Evolutionary conservation across 2,888 invertebrate species (phyloP).

Genomic region (Lepidochrysops patricia): DNA sequence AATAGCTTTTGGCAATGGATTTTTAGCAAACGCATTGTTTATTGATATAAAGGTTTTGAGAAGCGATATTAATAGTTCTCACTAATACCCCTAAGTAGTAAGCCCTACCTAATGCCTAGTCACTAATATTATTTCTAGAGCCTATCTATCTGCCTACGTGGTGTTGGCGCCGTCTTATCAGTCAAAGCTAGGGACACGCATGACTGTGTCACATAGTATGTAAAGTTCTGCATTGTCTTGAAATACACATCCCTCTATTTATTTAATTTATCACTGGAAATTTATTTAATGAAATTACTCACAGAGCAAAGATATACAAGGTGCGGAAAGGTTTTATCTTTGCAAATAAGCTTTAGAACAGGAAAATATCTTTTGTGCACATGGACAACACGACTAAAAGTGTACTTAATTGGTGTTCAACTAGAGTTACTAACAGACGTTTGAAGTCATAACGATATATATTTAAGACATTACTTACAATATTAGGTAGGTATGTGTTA

Average conservation of each 20-base stretch:
- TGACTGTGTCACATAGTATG: slow-evolving; percentile 21
- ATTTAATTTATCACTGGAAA: slow-evolving; percentile 8
- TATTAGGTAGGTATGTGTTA: no score
- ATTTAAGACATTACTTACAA: no score
- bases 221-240: slow-evolving; percentile 28
- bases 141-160: neutral
- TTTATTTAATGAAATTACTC: slow-evolving; percentile 8
- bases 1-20: no score
- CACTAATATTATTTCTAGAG: neutral
- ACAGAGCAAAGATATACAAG: neutral
- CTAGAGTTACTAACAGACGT: neutral
- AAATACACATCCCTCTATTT: slow-evolving; percentile 17
- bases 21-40: no score
- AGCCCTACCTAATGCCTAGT: neutral
- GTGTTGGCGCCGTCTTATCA: slow-evolving; percentile 38
- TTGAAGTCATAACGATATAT: neutral
- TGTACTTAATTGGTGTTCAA: neutral
- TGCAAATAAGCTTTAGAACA: neutral
- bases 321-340: neutral
- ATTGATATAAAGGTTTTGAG: no score
- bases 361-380: neutral
- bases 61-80: neutral
- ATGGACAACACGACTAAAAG: neutral
- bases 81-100: neutral
- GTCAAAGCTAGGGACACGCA: slow-evolving; percentile 55